Evolutionary conservation across 2,797 vertebrate genomes (phyloP), one percentile per base, ranked within the genome.

Genomic region (Notamacropus eugenii): DNA sequence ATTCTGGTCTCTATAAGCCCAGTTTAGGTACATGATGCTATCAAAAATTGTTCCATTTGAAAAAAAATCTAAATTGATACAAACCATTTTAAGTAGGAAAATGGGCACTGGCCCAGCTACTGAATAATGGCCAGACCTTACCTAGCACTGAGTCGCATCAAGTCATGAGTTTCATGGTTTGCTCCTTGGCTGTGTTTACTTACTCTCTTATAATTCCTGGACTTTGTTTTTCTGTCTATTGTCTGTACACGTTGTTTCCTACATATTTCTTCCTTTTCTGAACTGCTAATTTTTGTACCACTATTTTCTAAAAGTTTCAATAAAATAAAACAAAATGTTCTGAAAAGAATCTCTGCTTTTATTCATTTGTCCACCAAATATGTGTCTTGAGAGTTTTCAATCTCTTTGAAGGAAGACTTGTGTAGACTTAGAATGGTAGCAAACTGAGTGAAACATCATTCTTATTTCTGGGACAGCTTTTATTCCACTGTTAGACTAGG

Each of bases 241-340:
- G 1, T 54, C 31, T 11, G 0, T 34, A 34, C 8, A 62, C 10
- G 14, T 14, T 52, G 0, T 13, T 92, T 46, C 5, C 13, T 92
- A 10, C 16, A 8, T 56, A 82, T 90, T 57, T 52, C 28, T 55
- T 4, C 22, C 31, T 54, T 92, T 59, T 67, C 59, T 91, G 5
- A 54, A 31, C 31, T 94, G 54, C 55, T 56, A 62, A 27, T 90
- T 62, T n/a, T 57, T 56, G n/a, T 54, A 55, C 54, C 13, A 50
- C 74, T 87, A n/a, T 16, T 22, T 4, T 87, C 29, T 24, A 52
- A 54, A 91, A 93, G 91, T 91, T 19, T 50, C 90, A 96, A 97
- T 94, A 96, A 94, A 94, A 96, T 91, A 57, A 97, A 93, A 13
- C 16, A 92, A 22, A 24, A 50, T 1, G 22, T 28, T 40, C 34